Evolutionary conservation across 2,797 vertebrate genomes (phyloP), one percentile per base, ranked within the genome.

Genomic region (Threskiornis aethiopicus): DNA sequence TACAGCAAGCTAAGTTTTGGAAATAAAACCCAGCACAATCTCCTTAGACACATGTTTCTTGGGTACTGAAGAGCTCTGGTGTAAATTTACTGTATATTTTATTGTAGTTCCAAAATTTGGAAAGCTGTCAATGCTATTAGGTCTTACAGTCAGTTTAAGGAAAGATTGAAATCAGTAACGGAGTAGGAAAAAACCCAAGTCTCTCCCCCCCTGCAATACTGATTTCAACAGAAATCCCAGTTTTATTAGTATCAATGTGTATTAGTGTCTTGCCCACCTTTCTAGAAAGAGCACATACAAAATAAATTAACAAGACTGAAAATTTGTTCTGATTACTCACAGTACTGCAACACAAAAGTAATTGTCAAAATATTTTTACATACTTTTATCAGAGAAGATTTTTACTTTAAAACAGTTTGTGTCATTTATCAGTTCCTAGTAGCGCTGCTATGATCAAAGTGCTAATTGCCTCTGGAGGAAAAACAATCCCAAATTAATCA

Each of bases 121-220:
- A 65, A 87, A 94, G 33, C 10, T 54, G 10, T 71, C 65, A 41
- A 11, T 66, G 28, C 24, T 15, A 51, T 65, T 70, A 55, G 6
- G 6, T 54, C 19, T 66, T 54, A 47, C 3, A 62, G 13, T 39
- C 16, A 57, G 8, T 39, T 62, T 67, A 73, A 87, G 11, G 17
- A 31, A 54, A 69, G 15, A 51, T 11, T 61, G 41, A 84, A 83
- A 89, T 58, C 5, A 42, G 10, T 28, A 72, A 10, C 11, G 18
- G 11, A 37, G 10, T 35, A 77, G 24, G 16, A 19, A 70, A 42
- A n/a, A 64, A 20, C 0, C 0, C 7, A 65, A 57, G 4, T 2
- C 16, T 16, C 5, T 41, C 6, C 14, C 2, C 2, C 8, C 3
- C 13, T 11, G 8, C 9, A 11, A 5, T 3, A 67, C 39, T 44